A percentile compares a stretch with the other conserved stretches of the same genome.
phyloP scores from a whole-genome alignment of 2,113 vertebrate species.

The Cyprinodon tularosa region DNA sequence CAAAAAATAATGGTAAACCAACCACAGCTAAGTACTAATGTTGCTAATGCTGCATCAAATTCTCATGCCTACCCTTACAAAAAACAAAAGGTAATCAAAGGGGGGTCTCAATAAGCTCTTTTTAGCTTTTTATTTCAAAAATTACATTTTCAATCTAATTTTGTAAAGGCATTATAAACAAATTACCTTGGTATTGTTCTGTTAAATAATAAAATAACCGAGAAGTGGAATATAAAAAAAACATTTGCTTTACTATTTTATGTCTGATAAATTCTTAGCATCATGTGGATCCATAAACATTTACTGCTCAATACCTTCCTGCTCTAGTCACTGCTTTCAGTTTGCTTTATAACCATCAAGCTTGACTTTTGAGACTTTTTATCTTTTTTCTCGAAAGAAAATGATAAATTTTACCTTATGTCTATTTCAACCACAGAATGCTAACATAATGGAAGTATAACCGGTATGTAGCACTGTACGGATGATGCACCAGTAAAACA shows the following conservation, averaged over 20 bases:
- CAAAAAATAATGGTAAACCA: no score
- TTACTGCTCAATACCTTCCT: no score
- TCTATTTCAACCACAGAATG: neutral
- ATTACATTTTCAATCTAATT: neutral
- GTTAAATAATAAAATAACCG: neutral
- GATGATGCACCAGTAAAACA: no score
- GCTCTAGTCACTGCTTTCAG: no score
- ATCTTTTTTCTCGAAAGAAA: neutral
- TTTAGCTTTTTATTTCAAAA: neutral
- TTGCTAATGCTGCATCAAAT: no score
- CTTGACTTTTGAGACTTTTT: neutral
- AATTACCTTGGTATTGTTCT: neutral
- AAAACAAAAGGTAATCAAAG: no score
- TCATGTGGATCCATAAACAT: neutral
- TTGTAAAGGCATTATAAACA: neutral
- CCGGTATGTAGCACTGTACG: no score
- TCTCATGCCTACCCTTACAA: no score
- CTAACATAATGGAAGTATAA: no score
- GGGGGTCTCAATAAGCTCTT: no score
- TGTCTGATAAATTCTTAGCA: no score
- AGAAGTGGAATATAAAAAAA: neutral
- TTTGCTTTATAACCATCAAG: neutral
- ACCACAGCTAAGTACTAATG: no score
- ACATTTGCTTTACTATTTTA: neutral
- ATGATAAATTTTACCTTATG: neutral